Conservation (phyloP, 2,797 vertebrate species). For the Lerista edwardsae region DNA sequence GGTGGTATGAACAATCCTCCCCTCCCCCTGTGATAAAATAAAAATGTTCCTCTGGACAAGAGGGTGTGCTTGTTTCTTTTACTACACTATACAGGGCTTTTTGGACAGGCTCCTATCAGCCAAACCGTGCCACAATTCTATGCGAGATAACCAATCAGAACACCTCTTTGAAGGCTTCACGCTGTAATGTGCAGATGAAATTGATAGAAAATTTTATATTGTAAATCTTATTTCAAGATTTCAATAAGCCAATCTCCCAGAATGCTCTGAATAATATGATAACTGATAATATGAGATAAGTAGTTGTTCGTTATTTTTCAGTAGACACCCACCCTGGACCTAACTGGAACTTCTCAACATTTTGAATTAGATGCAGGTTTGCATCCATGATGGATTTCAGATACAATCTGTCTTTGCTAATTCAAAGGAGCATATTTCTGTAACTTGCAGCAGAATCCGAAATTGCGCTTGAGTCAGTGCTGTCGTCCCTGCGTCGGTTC, state of each 20-base stretch:
- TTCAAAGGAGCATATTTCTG: background rate
- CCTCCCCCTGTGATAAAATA: too few species aligned
- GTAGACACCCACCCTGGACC: background rate
- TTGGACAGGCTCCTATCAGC: background rate
- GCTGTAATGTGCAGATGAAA: background rate
- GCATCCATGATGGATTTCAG: background rate
- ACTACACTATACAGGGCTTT: background rate
- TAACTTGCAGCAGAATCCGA: background rate
- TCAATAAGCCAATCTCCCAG: background rate
- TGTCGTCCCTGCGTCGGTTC: too few species aligned
- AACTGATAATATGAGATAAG: background rate
- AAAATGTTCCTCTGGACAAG: too few species aligned
- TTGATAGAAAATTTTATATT: background rate
- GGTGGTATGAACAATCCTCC: too few species aligned
- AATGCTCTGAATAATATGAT: background rate
- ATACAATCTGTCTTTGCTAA: background rate
- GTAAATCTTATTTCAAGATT: background rate
- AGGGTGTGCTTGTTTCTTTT: too few species aligned
- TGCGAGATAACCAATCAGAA: background rate
- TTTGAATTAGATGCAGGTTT: background rate
- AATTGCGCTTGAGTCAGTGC: too few species aligned
- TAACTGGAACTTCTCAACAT: background rate
- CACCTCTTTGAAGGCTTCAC: background rate
- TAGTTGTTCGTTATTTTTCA: background rate
- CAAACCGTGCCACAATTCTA: background rate